phyloP scores from a whole-genome alignment of 2,113 vertebrate genomes.

The Cynocephalus volans region DNA sequence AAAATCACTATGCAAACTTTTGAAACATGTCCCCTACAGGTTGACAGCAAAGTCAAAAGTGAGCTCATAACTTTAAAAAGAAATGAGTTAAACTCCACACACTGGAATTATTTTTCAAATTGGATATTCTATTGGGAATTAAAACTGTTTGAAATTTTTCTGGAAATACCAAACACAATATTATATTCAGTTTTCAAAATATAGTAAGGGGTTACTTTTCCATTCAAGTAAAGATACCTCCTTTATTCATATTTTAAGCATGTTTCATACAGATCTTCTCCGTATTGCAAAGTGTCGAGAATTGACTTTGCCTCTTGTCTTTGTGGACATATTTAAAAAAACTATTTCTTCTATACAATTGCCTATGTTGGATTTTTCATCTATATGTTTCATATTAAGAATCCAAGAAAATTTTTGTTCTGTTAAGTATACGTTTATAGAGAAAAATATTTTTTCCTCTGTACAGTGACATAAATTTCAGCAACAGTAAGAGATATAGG shows the following conservation, averaged over 20 bases:
- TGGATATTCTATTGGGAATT: background rate
- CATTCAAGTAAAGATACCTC: background rate
- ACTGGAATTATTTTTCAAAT: constrained; percentile 12
- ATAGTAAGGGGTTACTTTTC: background rate
- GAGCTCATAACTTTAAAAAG: constrained; percentile 65
- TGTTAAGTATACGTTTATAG: background rate
- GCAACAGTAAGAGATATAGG: background rate
- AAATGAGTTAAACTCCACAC: constrained; percentile 1
- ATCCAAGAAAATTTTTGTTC: background rate
- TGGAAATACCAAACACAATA: background rate
- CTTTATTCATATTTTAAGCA: constrained; percentile 1
- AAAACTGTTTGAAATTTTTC: background rate
- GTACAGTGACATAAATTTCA: background rate
- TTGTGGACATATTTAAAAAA: background rate
- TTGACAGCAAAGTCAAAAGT: constrained; percentile 79
- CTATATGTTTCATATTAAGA: background rate
- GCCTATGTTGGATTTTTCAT: background rate
- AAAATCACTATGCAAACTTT: constrained; percentile 77
- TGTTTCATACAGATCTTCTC: background rate
- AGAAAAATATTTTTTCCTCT: background rate
- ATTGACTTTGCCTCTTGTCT: background rate
- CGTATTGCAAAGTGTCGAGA: background rate
- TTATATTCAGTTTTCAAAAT: constrained; percentile 13
- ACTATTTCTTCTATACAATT: background rate
- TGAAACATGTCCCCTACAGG: constrained; percentile 67